phyloP scores from a whole-genome alignment of 2,113 vertebrate genomes.

The Podiceps cristatus region DNA sequence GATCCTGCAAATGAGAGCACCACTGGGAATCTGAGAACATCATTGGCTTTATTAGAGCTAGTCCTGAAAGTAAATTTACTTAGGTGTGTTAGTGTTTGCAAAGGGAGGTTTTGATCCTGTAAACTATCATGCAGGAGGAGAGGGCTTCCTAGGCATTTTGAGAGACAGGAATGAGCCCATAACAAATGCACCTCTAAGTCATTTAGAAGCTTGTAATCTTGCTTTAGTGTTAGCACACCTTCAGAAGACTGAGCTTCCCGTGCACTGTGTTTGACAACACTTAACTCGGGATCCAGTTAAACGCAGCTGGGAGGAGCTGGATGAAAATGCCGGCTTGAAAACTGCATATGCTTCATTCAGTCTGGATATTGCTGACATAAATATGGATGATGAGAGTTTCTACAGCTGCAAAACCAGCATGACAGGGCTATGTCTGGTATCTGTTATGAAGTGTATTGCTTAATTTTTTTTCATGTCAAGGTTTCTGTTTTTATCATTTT shows the following conservation, averaged over 20 bases:
- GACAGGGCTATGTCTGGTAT: neutral
- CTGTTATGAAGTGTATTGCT: neutral
- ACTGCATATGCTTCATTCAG: neutral
- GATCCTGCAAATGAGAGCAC: neutral
- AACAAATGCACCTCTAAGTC: neutral
- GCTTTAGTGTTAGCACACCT: neutral
- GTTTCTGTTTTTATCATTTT: neutral
- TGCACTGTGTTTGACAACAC: fast-evolving
- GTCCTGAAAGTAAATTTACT: neutral
- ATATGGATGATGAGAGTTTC: neutral
- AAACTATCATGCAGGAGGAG: neutral
- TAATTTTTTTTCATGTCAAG: neutral
- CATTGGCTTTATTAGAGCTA: neutral
- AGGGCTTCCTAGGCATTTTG: neutral
- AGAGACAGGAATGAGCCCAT: neutral
- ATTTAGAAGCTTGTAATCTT: neutral
- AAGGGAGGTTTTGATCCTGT: neutral
- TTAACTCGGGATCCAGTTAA: neutral
- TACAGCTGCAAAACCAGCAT: neutral
- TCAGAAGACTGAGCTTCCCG: neutral
- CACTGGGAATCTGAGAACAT: neutral
- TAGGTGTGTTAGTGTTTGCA: neutral
- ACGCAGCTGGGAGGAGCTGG: neutral
- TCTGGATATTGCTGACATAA: constrained; percentile 1
- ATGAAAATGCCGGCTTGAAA: neutral